A percentile compares a stretch with the other conserved stretches of the same genome.
Evolutionary conservation across 1,140 invertebrate genomes (phyloP).

Genomic region (Zaprionus inermis): DNA sequence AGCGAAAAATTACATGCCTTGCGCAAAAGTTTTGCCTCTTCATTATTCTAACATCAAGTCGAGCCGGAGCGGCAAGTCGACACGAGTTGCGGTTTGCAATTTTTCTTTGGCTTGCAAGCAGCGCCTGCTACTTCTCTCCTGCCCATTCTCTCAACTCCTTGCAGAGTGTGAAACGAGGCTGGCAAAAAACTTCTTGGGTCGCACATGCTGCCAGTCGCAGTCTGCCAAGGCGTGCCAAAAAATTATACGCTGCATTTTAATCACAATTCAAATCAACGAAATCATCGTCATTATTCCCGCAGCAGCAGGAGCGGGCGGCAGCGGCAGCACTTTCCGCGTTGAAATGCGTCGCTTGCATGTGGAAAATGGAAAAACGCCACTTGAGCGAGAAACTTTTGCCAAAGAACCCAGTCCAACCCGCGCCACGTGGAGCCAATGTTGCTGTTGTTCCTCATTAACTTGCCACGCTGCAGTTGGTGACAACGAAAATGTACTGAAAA

Average conservation of each 20-base stretch:
- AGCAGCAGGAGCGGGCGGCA: constrained; percentile 49
- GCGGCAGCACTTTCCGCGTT: constrained; percentile 50
- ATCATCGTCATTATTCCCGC: constrained; percentile 76
- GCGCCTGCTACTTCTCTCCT: not conserved
- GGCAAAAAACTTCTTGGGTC: constrained; percentile 58
- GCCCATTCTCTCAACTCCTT: not conserved
- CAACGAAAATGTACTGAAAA: constrained; percentile 16
- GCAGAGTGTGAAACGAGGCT: constrained; percentile 69
- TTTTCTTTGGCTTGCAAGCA: constrained; percentile 65
- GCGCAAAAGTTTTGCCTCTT: constrained; percentile 82
- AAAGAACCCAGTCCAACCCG: not conserved
- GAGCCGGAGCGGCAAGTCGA: constrained; percentile 55
- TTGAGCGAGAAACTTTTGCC: constrained; percentile 48
- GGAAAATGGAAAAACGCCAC: constrained; percentile 48
- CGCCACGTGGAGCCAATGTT: constrained; percentile 17
- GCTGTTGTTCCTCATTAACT: constrained; percentile 52
- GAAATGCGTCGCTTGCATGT: constrained; percentile 44
- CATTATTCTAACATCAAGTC: constrained; percentile 83
- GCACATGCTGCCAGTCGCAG: constrained; percentile 63
- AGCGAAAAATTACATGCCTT: constrained; percentile 83
- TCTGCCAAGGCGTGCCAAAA: constrained; percentile 43
- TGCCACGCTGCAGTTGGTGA: constrained; percentile 25
- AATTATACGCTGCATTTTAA: constrained; percentile 83
- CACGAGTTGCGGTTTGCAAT: constrained; percentile 81
- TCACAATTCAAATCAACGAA: constrained; percentile 83